phyloP scores from a whole-genome alignment of 2,797 vertebrate genomes.

The Schizopygopsis pylzovi region DNA sequence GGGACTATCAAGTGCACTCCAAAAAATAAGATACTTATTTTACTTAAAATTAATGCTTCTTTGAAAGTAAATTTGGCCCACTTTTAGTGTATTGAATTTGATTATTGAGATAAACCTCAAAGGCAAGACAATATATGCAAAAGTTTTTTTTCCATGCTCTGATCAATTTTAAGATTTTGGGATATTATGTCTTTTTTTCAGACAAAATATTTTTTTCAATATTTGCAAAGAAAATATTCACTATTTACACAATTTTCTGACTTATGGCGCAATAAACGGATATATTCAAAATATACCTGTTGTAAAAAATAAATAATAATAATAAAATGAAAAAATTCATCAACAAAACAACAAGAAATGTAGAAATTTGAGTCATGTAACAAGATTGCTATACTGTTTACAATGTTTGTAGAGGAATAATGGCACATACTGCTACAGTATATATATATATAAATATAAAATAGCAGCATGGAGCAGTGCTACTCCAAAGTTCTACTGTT shows the following conservation, averaged over 20 bases:
- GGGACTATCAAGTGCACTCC: background rate
- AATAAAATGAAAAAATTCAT: too few species aligned
- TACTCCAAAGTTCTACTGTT: background rate
- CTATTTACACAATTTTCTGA: background rate
- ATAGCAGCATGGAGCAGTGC: background rate
- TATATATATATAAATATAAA: too few species aligned
- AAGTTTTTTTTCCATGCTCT: too few species aligned
- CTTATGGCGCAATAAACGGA: background rate
- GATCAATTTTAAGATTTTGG: too few species aligned
- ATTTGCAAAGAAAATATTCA: background rate
- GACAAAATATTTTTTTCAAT: background rate
- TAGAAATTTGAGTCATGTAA: background rate
- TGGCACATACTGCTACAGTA: background rate
- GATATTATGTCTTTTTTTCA: too few species aligned
- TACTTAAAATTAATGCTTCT: too few species aligned
- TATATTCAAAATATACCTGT: too few species aligned
- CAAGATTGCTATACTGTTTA: background rate
- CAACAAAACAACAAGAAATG: too few species aligned
- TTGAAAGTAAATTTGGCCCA: too few species aligned
- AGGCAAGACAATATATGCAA: background rate
- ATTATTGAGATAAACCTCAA: background rate
- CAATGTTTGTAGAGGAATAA: background rate
- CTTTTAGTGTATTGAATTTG: background rate
- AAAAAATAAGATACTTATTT: background rate
- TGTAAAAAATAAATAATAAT: too few species aligned